Evolutionary conservation across 2,113 vertebrate genomes (phyloP).

Genomic region (Phycodurus eques): DNA sequence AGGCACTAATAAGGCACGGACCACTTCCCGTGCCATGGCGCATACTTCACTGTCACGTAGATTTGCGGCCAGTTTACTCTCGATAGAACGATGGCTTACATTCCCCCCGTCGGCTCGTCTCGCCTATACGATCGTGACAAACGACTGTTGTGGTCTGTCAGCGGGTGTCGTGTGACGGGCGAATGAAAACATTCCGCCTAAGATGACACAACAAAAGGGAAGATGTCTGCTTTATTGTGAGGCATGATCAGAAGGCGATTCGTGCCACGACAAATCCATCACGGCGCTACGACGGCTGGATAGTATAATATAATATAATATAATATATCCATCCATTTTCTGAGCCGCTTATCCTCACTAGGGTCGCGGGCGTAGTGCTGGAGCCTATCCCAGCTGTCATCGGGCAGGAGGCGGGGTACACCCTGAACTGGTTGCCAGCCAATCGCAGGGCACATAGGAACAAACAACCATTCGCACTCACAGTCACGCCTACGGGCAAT

Average conservation of each 20-base stretch:
- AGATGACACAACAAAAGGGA: conserved; percentile 16
- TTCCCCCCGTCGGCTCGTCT: conserved; percentile 35
- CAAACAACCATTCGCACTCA: too few species aligned
- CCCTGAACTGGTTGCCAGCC: too few species aligned
- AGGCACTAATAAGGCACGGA: neutral
- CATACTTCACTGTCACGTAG: conserved; percentile 22
- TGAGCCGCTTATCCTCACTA: too few species aligned
- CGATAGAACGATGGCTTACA: conserved; percentile 31
- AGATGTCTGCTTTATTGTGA: conserved; percentile 11
- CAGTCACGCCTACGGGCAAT: too few species aligned
- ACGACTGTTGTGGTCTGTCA: neutral
- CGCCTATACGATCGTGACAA: neutral
- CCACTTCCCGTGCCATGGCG: conserved; percentile 20
- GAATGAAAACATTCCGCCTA: conserved; percentile 11
- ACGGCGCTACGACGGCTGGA: neutral
- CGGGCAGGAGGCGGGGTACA: too few species aligned
- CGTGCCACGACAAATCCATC: neutral
- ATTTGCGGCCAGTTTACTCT: conserved; percentile 41
- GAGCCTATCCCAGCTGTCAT: too few species aligned
- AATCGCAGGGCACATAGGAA: too few species aligned
- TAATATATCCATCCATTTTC: too few species aligned
- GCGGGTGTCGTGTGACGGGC: conserved; percentile 5
- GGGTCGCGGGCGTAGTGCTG: too few species aligned
- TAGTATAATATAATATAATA: too few species aligned
- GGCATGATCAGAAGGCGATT: neutral